A percentile compares a stretch with the other conserved stretches of the same genome.
Evolutionary conservation across 2,113 vertebrate species (phyloP).

Genomic region (Nerophis ophidion): DNA sequence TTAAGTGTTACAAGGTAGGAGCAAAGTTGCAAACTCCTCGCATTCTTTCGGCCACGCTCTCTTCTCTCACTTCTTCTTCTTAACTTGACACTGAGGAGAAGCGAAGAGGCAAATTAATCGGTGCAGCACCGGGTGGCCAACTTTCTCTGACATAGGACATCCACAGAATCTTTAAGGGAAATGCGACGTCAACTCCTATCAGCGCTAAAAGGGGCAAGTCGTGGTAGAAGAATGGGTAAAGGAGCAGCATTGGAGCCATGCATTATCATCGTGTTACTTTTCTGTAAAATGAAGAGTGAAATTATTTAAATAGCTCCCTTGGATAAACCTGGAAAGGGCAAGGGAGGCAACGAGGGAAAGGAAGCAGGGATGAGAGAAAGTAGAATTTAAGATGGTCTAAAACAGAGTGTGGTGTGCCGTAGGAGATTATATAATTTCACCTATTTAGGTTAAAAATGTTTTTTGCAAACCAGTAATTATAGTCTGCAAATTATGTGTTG

Average conservation of each 20-base stretch:
- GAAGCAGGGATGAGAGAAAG: background rate
- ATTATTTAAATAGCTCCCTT: constrained; percentile 50
- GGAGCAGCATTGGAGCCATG: constrained; percentile 32
- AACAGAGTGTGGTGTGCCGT: too few species aligned
- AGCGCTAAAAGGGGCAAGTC: constrained; percentile 29
- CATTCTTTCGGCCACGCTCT: constrained; percentile 6
- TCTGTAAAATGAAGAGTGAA: constrained; percentile 61
- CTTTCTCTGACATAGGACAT: constrained; percentile 57
- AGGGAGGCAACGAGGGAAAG: background rate
- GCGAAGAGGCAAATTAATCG: constrained; percentile 71
- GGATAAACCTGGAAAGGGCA: constrained; percentile 14
- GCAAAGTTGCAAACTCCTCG: constrained; percentile 7
- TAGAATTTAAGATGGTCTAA: too few species aligned
- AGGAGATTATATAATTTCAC: too few species aligned
- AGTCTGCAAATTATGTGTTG: too few species aligned
- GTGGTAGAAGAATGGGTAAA: constrained; percentile 10
- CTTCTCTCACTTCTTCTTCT: constrained; percentile 19
- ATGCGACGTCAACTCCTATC: constrained; percentile 62
- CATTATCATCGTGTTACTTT: constrained; percentile 73
- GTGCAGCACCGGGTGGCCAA: constrained; percentile 52
- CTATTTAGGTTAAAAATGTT: too few species aligned
- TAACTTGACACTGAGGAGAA: constrained; percentile 70
- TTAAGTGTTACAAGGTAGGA: constrained; percentile 38
- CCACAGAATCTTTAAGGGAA: constrained; percentile 66
- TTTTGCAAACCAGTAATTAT: too few species aligned